Conservation (phyloP, 1,140 invertebrate species). For the Araneus ventricosus region DNA sequence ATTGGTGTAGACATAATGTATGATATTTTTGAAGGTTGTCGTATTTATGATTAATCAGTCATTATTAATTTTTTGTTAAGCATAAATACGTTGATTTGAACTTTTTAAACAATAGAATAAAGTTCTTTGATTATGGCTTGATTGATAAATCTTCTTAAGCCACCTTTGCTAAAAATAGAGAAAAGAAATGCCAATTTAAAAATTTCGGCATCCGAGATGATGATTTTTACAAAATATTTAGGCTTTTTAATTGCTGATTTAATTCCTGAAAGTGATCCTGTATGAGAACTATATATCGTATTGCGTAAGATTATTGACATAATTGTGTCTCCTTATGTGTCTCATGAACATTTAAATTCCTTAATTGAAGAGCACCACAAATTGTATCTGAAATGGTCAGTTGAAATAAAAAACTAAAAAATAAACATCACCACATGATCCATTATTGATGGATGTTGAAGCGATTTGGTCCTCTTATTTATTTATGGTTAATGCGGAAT, state of each 20-base stretch:
- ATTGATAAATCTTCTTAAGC: too few relatives aligned
- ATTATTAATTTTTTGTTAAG: too few relatives aligned
- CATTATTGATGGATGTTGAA: too few relatives aligned
- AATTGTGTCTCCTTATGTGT: background rate
- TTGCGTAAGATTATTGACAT: background rate
- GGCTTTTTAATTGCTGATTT: too few relatives aligned
- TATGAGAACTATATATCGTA: background rate
- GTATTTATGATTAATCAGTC: background rate
- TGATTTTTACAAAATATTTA: too few relatives aligned
- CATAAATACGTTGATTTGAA: background rate
- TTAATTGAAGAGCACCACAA: too few relatives aligned
- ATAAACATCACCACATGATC: too few relatives aligned
- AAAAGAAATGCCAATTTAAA: background rate
- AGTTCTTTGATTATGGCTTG: too few relatives aligned
- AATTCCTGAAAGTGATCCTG: too few relatives aligned
- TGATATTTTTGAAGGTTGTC: background rate
- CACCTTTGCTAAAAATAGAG: too few relatives aligned
- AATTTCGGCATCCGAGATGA: background rate
- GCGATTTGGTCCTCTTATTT: too few relatives aligned
- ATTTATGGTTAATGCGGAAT: background rate
- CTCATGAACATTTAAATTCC: too few relatives aligned
- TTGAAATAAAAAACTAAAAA: background rate
- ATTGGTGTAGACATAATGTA: background rate
- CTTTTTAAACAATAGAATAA: slow-evolving; percentile 7
- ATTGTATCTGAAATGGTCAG: background rate